Conservation (phyloP, 1,140 invertebrate species). For the Drosophila oshimai region DNA sequence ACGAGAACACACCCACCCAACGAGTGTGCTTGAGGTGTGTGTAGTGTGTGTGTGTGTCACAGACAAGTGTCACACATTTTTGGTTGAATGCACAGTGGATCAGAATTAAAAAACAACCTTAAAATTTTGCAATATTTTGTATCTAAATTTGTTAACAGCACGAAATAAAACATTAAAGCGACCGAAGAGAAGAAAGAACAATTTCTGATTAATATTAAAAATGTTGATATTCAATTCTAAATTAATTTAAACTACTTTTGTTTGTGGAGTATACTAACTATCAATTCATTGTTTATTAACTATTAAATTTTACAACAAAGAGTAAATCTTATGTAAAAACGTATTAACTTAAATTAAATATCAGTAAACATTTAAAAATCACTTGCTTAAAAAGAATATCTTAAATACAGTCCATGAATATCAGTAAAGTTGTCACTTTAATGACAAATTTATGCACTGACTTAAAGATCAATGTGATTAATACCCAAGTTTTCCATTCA, state of each 20-base stretch:
- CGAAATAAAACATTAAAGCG: background rate
- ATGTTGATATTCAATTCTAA: too few relatives aligned
- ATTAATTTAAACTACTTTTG: too few relatives aligned
- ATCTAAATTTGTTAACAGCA: background rate
- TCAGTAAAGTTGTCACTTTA: background rate
- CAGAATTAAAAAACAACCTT: too few relatives aligned
- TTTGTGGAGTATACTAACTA: too few relatives aligned
- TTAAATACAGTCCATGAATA: background rate
- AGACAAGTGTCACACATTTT: conserved; percentile 61
- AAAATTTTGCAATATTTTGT: background rate
- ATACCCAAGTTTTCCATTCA: background rate
- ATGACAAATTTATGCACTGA: background rate
- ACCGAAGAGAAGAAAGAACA: too few relatives aligned
- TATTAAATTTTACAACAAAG: too few relatives aligned
- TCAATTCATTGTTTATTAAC: too few relatives aligned
- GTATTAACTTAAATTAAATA: background rate
- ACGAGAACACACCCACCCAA: conserved; percentile 55
- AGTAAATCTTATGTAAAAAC: too few relatives aligned
- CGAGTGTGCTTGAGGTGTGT: conserved; percentile 10
- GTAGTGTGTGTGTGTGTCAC: conserved; percentile 11
- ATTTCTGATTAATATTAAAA: too few relatives aligned
- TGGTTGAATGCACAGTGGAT: conserved; percentile 23
- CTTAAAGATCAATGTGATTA: background rate
- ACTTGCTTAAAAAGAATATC: too few relatives aligned
- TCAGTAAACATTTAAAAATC: too few relatives aligned